These are phyloP conservation scores for Lutraria lutraria DNA, from an alignment of 2,888 invertebrate species.

Conservation along the genomic window DNA sequence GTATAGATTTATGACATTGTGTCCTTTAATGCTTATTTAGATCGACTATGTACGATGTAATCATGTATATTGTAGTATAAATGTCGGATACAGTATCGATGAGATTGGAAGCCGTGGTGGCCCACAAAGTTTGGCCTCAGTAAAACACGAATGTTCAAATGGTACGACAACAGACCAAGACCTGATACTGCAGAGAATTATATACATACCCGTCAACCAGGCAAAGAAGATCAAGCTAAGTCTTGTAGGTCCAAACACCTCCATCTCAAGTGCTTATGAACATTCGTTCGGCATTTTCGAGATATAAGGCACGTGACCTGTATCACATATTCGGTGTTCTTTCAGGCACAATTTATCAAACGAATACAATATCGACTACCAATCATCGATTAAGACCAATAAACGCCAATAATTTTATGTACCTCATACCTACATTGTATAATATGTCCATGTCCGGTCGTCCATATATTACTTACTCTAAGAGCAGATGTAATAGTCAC, in stretches of 20 bases:
- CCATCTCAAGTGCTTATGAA: neutral
- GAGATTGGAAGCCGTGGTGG: neutral
- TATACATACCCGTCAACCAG: neutral
- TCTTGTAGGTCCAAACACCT: neutral
- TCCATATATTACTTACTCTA: too few relatives aligned
- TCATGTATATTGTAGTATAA: neutral
- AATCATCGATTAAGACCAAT: too few relatives aligned
- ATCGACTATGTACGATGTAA: neutral
- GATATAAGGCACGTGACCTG: neutral
- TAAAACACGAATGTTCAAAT: neutral
- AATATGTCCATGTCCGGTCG: too few relatives aligned
- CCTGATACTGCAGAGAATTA: neutral
- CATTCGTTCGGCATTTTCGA: conserved; percentile 9
- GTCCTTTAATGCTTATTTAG: too few relatives aligned
- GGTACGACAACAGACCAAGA: neutral
- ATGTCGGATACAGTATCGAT: neutral
- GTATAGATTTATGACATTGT: too few relatives aligned
- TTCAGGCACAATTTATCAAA: too few relatives aligned
- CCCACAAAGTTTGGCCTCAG: neutral
- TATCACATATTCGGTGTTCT: too few relatives aligned
- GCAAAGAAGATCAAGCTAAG: neutral
- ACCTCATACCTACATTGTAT: too few relatives aligned
- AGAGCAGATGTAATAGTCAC: too few relatives aligned
- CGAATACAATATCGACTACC: too few relatives aligned
- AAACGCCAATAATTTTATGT: too few relatives aligned